Evolutionary conservation across 2,113 vertebrate genomes (phyloP), one percentile per base, ranked within the genome.

Genomic region (Carassius gibelio): DNA sequence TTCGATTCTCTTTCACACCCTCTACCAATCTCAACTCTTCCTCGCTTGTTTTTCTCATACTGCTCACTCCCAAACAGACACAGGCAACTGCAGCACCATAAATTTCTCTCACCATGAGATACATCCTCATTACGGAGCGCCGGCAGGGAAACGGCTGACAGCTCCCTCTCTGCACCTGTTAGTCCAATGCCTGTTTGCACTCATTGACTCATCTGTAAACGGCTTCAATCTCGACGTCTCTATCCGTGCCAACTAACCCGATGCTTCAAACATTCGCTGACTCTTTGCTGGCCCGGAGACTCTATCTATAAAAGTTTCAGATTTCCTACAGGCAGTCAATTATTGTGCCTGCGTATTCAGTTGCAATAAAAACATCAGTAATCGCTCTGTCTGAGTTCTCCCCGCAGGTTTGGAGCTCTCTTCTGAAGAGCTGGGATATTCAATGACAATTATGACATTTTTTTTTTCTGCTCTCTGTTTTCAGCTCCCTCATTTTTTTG

Each of bases 361-460:
- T 88, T 88, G 88, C 88, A 88, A 82, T 86, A 82, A 87, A 87
- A 88, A 88, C 88, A 88, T 59, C 59, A 62, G 23, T 78, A 85
- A 85, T 88, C 85, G 62, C 11, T 38, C 26, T 9, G 84, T 86
- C 86, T 84, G 86, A 77, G 75, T 77, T 69, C 79, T 62, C 81
- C 48, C 76, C 10, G 45, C 77, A 78, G 87, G 68, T 83, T 82
- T 36, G 6, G 50, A 57, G 84, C 64, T 79, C 74, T 82, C 68
- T 13, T 19, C 83, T 42, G 84, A 76, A 52, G 87, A 85, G 75
- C 38, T 72, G 23, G 83, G 82, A 82, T 86, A 80, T 84, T 86
- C 86, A 38, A 59, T 84, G 84, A 84, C 86, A 86, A 86, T 86
- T 87, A 83, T 50, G 30, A 7, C 19, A 21, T 17, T 48, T 79